Evolutionary conservation across 2,113 vertebrate genomes (phyloP).

Genomic region (Oryzias woworae): DNA sequence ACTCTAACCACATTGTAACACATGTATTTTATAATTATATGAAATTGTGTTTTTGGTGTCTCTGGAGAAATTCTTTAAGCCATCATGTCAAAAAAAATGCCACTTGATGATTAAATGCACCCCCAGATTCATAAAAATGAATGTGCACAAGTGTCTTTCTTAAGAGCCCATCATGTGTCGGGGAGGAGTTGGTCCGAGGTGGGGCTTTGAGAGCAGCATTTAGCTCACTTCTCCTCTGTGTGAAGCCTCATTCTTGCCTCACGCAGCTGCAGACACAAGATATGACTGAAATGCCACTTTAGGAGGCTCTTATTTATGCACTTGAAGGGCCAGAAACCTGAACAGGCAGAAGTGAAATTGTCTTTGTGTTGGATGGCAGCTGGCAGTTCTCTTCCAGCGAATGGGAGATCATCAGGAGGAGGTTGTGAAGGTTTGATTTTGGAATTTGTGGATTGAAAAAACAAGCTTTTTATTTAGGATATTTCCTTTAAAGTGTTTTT

Average conservation of each 20-base stretch:
- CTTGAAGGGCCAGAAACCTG: slow-evolving; percentile 18
- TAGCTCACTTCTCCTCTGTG: slow-evolving; percentile 68
- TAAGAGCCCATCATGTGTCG: slow-evolving; percentile 12
- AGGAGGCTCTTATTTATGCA: slow-evolving; percentile 38
- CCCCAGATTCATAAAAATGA: slow-evolving; percentile 4
- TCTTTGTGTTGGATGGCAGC: slow-evolving; percentile 41
- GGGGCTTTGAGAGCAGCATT: slow-evolving; percentile 63
- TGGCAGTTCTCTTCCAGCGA: slow-evolving; percentile 19
- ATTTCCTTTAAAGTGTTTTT: background rate
- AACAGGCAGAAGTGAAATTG: slow-evolving; percentile 10
- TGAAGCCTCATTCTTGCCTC: slow-evolving; percentile 52
- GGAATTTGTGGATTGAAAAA: slow-evolving; percentile 1
- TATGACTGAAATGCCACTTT: slow-evolving; percentile 49
- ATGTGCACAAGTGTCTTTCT: slow-evolving; percentile 8
- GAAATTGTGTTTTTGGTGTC: too few species aligned
- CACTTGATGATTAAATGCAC: too few species aligned
- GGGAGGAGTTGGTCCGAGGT: slow-evolving; percentile 67
- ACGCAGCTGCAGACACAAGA: slow-evolving; percentile 61
- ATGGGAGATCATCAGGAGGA: slow-evolving; percentile 17
- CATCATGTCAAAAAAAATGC: background rate
- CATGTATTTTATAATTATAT: too few species aligned
- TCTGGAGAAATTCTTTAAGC: background rate
- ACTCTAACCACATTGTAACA: too few species aligned
- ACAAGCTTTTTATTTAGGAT: background rate
- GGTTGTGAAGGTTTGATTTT: slow-evolving; percentile 24